Conservation (phyloP, 2,888 invertebrate genomes). For the Oligia latruncula region DNA sequence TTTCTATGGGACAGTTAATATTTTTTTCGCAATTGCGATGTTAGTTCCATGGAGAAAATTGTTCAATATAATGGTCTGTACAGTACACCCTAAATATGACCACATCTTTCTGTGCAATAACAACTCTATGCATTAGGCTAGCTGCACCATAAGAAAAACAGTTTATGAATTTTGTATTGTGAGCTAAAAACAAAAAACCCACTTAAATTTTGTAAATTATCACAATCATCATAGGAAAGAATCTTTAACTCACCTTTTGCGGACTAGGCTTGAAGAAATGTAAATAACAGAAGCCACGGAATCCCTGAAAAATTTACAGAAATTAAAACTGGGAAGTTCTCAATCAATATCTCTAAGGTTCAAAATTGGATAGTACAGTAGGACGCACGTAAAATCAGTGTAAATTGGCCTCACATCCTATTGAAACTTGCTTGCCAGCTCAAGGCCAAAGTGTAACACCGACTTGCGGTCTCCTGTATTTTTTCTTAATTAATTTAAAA, state of each 20-base stretch:
- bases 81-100: no score
- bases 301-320: slow-evolving; percentile 82
- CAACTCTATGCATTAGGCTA: background rate
- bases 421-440: background rate
- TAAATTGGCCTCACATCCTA: background rate
- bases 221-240: background rate
- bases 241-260: slow-evolving; percentile 78
- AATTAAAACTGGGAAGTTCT: background rate
- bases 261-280: slow-evolving; percentile 93
- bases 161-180: no score
- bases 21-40: no score
- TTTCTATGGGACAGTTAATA: no score
- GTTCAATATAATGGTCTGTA: no score
- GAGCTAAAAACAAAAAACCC: no score
- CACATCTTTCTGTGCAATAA: background rate
- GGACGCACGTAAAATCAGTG: background rate
- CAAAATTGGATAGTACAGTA: background rate
- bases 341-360: background rate
- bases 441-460: background rate
- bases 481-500: background rate
- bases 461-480: background rate
- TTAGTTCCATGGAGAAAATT: no score
- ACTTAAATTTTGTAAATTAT: no score
- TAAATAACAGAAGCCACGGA: slow-evolving; percentile 92
- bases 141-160: no score